Base-by-base conservation (phyloP, 1,140 invertebrate species). In the Drosophila melanogaster region DNA sequence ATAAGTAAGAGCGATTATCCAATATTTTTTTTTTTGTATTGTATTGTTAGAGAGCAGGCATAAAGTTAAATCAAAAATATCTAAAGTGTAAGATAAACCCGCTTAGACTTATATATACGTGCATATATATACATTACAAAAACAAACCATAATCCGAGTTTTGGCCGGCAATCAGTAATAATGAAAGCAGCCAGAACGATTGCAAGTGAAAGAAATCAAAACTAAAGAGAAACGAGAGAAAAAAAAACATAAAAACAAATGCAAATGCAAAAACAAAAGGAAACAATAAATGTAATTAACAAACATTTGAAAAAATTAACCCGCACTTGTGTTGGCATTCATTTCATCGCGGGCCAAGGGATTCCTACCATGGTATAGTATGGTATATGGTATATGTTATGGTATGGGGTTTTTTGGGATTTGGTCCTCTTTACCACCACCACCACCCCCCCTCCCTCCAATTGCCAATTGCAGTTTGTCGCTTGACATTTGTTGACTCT, bases 401-500 rank as follows among this genome's bases (percentile, higher is more conserved):
- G 40, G 7, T 41, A n/a, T 33, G 30, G 37, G 37, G n/a, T 8
- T n/a, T 55, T 12, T 37, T 40, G 15, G n/a, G 8, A 19, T 22
- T 40, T 1, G 15, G 14, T 37, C n/a, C 14, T 8, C 19, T n/a
- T n/a, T n/a, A n/a, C n/a, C n/a, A n/a, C n/a, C n/a, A n/a, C 6
- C 26, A 6, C 3, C 24, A 4, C 5, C 26, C 26, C 17, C 8
- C 1, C 1, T 17, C 24, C 37, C 12, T 5, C 40, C 19, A 14
- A 14, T 57, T 49, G 33, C 33, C 43, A 58, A 64, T 38, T 64
- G 67, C 73, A 67, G 58, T 56, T 65, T 55, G 73, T 44, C 56
- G 79, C 59, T 57, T 86, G 81, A 86, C 81, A 86, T 86, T 86
- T 86, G 81, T 86, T 86, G 81, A 86, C 81, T 86, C 81, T 86